Percentiles rank a stretch among this genome's conserved stretches.
Conservation (phyloP, 1,140 invertebrate genomes). For the Harpegnathos saltator region DNA sequence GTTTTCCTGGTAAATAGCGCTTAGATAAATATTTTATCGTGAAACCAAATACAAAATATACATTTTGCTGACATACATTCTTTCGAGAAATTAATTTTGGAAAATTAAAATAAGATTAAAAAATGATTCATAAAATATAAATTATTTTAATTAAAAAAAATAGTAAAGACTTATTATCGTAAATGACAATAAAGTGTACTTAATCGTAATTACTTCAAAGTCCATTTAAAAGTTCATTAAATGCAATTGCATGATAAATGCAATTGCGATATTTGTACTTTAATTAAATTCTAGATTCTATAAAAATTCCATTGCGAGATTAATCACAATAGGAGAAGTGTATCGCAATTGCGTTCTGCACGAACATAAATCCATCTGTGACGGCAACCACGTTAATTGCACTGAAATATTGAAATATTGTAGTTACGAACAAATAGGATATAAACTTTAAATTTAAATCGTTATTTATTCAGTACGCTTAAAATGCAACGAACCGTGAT, state of each 20-base stretch:
- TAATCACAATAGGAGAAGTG: background rate
- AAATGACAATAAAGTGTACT: no score
- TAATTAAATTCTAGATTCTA: background rate
- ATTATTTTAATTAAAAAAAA: no score
- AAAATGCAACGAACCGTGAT: conserved; percentile 23
- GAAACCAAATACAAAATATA: no score
- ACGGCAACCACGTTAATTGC: background rate
- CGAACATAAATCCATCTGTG: conserved; percentile 31
- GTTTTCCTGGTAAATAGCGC: background rate
- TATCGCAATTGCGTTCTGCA: background rate
- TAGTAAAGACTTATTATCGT: no score
- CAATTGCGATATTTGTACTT: background rate
- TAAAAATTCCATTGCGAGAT: background rate
- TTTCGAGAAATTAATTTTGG: no score
- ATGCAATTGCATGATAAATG: no score
- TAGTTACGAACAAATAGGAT: conserved; percentile 19
- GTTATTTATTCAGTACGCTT: conserved; percentile 6
- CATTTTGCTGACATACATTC: no score
- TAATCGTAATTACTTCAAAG: no score
- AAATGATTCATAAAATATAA: no score
- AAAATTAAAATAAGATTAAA: no score
- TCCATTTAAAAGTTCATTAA: conserved; percentile 5
- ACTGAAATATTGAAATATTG: conserved; percentile 32
- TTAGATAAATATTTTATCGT: background rate
- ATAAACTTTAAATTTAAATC: conserved; percentile 29